Base-by-base conservation (phyloP, 2,113 vertebrate genomes). In the Lagopus leucura region DNA sequence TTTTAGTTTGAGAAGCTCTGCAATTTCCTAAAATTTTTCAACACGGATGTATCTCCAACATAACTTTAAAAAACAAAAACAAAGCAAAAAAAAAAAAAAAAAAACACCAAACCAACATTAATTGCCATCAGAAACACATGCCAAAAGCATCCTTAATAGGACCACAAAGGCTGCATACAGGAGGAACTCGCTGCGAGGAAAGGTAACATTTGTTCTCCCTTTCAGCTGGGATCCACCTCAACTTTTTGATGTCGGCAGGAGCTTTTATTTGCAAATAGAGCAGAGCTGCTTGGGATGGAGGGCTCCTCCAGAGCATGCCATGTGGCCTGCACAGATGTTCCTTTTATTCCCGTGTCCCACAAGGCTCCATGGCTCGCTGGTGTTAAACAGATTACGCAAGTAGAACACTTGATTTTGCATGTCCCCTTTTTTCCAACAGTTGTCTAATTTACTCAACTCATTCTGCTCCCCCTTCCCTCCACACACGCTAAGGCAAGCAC, bases 391-490 rank as follows among this genome's bases (percentile, higher is more conserved):
- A 96, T 97, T 97, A 96, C 25, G 87, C 95, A 97, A 93, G 94
- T 81, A 94, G 76, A 82, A 82, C 78, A 90, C 89, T 76, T 87
- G 86, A 86, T 95, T 94, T 90, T 92, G 79, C 70, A 81, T 86
- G 93, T 95, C 95, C 94, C 80, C 61, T 94, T 94, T 96, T 93
- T 93, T 27, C 90, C 58, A 88, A 94, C 94, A 92, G 92, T 88
- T 95, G 93, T 93, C 96, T 96, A 90, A 97, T 97, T 97, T 95
- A 97, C 94, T 95, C 91, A 94, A 92, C 94, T 96, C 76, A 3
- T 71, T 95, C 90, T 82, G 86, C 55, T 30, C 19, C 5, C 25
- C 73, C 45, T 42, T 13, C 25, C 52, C 57, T 82, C 87, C 82
- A 67, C 69, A 93, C 93, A 86, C 38, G 13, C 89, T 87, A 89